phyloP scores from a whole-genome alignment of 2,113 vertebrate genomes.

The Scomber japonicus region DNA sequence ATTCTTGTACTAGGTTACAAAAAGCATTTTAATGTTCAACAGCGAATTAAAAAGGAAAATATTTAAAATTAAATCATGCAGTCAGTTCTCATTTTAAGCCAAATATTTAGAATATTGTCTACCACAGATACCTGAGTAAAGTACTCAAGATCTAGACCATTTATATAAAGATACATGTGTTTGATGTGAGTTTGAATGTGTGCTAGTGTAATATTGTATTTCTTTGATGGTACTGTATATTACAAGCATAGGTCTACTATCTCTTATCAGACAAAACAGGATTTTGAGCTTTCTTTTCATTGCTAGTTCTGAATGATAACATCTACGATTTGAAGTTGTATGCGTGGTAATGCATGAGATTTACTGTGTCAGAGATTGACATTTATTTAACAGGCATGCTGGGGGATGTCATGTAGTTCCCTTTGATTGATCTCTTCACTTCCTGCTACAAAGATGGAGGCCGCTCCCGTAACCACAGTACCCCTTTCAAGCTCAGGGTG shows the following conservation, averaged over 20 bases:
- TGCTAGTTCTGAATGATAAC: slow-evolving; percentile 23
- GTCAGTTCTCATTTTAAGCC: background rate
- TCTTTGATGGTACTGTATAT: background rate
- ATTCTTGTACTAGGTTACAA: background rate
- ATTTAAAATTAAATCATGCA: background rate
- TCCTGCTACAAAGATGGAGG: slow-evolving; percentile 79
- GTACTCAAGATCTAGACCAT: background rate
- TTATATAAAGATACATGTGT: background rate
- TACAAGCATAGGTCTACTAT: slow-evolving; percentile 6
- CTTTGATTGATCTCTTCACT: slow-evolving; percentile 79
- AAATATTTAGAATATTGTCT: background rate
- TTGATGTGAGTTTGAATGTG: background rate
- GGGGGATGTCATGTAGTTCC: slow-evolving; percentile 75
- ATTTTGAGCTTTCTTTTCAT: slow-evolving; percentile 21
- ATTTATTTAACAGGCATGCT: slow-evolving; percentile 76
- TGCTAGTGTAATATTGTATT: background rate
- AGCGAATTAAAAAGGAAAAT: background rate
- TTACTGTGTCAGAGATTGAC: slow-evolving; percentile 71
- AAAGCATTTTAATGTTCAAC: background rate
- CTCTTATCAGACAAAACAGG: slow-evolving; percentile 26
- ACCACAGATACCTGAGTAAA: background rate
- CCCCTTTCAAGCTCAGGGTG: slow-evolving; percentile 70
- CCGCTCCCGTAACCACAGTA: slow-evolving; percentile 73
- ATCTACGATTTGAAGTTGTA: slow-evolving; percentile 29
- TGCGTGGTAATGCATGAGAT: slow-evolving; percentile 49